Conservation (phyloP, 1,140 invertebrate species). For the Drosophila rufa region DNA sequence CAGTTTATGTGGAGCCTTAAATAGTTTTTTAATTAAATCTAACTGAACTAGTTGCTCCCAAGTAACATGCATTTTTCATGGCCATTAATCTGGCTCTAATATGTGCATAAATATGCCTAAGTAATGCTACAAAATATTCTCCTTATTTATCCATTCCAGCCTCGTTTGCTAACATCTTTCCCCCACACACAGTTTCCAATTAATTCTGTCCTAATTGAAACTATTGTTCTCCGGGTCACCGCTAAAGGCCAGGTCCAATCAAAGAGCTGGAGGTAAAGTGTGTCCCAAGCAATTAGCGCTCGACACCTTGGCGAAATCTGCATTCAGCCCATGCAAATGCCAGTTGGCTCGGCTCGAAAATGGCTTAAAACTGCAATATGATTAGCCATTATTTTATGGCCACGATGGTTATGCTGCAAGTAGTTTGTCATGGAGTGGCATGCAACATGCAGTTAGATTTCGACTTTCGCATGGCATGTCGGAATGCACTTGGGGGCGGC, state of each 20-base stretch:
- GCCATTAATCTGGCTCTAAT: slow-evolving; percentile 2
- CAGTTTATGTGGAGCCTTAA: neutral
- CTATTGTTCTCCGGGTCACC: slow-evolving; percentile 38
- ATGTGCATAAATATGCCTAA: slow-evolving; percentile 19
- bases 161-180: slow-evolving; percentile 32
- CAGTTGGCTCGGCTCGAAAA: slow-evolving; percentile 34
- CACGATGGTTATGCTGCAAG: neutral
- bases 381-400: slow-evolving; percentile 73
- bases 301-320: slow-evolving; percentile 52
- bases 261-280: neutral
- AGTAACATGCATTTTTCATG: slow-evolving; percentile 18
- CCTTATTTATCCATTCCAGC: slow-evolving; percentile 28
- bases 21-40: slow-evolving; percentile 1
- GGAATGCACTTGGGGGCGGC: slow-evolving; percentile 75
- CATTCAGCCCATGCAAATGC: slow-evolving; percentile 46
- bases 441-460: slow-evolving; percentile 77
- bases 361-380: slow-evolving; percentile 67
- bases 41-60: slow-evolving; percentile 3
- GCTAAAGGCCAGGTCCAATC: neutral
- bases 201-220: slow-evolving; percentile 19
- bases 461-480: slow-evolving; percentile 65
- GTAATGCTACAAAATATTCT: slow-evolving; percentile 40
- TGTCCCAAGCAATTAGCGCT: slow-evolving; percentile 41
- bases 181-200: slow-evolving; percentile 14
- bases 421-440: slow-evolving; percentile 59